Conservation (phyloP, 2,113 vertebrate species). For the Dasypus novemcinctus region DNA sequence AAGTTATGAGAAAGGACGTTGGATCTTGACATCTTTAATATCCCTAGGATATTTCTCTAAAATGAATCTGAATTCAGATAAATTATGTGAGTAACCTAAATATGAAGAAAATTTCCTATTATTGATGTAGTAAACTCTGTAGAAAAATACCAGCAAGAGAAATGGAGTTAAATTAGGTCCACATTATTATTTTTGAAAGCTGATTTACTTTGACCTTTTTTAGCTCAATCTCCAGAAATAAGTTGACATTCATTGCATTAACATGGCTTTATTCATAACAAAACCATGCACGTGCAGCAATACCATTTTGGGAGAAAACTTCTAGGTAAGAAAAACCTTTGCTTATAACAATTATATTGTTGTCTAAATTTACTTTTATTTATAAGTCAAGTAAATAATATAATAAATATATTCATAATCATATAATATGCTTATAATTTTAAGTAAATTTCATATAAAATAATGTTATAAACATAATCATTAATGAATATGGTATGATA, state of each 20-base stretch:
- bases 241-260: background rate
- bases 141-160: slow-evolving; percentile 53
- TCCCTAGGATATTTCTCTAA: slow-evolving; percentile 45
- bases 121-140: slow-evolving; percentile 34
- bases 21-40: slow-evolving; percentile 59
- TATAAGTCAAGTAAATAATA: background rate
- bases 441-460: background rate
- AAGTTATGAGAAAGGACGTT: background rate
- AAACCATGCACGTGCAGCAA: background rate
- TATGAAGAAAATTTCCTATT: slow-evolving; percentile 63
- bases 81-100: slow-evolving; percentile 65
- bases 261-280: background rate
- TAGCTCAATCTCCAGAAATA: background rate
- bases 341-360: background rate
- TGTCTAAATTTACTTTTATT: background rate
- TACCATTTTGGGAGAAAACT: background rate
- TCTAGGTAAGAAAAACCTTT: slow-evolving; percentile 31
- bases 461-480: background rate
- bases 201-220: slow-evolving; percentile 50
- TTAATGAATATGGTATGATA: background rate
- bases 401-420: background rate
- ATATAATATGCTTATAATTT: background rate
- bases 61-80: slow-evolving; percentile 64
- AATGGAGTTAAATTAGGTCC: slow-evolving; percentile 56
- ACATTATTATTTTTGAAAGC: slow-evolving; percentile 34